Base-by-base conservation (phyloP, 2,888 invertebrate genomes). In the Ethmia dodecea region DNA sequence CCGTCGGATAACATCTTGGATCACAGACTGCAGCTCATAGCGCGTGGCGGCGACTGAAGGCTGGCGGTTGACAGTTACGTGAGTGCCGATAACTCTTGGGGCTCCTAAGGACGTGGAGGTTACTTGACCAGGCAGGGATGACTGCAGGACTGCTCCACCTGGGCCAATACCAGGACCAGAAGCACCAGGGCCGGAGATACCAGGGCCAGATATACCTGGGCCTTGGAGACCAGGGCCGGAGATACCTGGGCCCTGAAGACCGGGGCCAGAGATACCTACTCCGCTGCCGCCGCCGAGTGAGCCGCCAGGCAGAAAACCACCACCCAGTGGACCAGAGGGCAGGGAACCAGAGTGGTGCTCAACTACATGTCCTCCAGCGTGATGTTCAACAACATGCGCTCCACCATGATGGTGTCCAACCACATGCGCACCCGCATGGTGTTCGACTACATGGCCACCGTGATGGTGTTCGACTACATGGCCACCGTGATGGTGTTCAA, bases 21-120 rank as follows among this genome's bases (percentile, higher is more conserved):
- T 67, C 3, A 86, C 86, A 1, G 81, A 77, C 35, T 80, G 75
- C 9, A 86, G 69, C 42, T 86, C 84, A 56, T 79, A 84, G 47
- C 75, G 72, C 3, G 78, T 56, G 3, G 68, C 57, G 9, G 52
- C 38, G 1, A 53, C 46, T 5, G 59, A 43, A 3, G 74, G 72
- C n/a, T n/a, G n/a, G 1, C 53, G 72, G 29, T 72, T 77, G 1
- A 76, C 72, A 8, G 52, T 43, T 0, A 78, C 73, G 2, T 55
- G 49, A n/a, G 73, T 70, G 18, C 78, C 78, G 16, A 79, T 63
- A 0, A 79, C 67, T 43, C 63, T 59, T 20, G 77, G 62, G 3
- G 49, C 53, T 31, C 70, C 73, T 20, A 65, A 41, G 13, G 52
- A 31, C 1, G 53, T 48, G 16, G 55, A 43, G 3, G 35, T 35